Evolutionary conservation across 2,888 invertebrate species (phyloP).

Genomic region (Machimus atricapillus): DNA sequence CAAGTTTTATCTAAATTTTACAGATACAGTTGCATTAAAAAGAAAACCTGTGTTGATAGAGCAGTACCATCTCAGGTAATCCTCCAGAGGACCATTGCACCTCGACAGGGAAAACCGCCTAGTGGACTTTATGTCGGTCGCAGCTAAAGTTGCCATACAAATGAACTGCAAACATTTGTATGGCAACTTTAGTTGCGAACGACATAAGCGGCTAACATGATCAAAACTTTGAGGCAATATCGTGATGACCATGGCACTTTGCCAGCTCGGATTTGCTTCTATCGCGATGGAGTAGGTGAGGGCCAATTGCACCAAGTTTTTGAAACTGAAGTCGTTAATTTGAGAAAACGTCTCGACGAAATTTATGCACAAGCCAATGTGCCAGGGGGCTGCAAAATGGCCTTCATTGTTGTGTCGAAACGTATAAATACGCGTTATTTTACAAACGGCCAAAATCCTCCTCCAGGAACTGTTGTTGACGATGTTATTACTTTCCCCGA

Average conservation of each 20-base stretch:
- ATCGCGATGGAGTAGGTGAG: constrained; percentile 95
- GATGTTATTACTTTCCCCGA: constrained; percentile 82
- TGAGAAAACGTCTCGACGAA: constrained; percentile 66
- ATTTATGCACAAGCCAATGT: constrained; percentile 65
- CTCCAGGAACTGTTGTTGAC: constrained; percentile 88
- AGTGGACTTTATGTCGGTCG: constrained; percentile 74
- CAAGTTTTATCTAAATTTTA: neutral
- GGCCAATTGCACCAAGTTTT: constrained; percentile 84
- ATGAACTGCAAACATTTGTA: constrained; percentile 91
- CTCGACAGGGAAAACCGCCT: constrained; percentile 59
- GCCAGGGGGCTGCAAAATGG: constrained; percentile 64
- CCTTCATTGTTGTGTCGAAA: constrained; percentile 88
- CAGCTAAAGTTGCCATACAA: constrained; percentile 92
- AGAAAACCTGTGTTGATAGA: constrained; percentile 79
- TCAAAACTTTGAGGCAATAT: constrained; percentile 55
- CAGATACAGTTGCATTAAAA: constrained; percentile 86
- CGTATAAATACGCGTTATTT: constrained; percentile 83
- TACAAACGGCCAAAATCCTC: constrained; percentile 70
- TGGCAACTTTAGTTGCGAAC: constrained; percentile 81
- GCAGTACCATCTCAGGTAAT: constrained; percentile 75
- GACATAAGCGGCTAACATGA: constrained; percentile 72
- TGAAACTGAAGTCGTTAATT: constrained; percentile 74
- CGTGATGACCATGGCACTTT: constrained; percentile 56
- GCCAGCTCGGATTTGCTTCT: constrained; percentile 81
- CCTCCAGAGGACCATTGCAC: constrained; percentile 56